phyloP scores from a whole-genome alignment of 2,113 vertebrate species.

The Rhegmatorhina hoffmannsi region DNA sequence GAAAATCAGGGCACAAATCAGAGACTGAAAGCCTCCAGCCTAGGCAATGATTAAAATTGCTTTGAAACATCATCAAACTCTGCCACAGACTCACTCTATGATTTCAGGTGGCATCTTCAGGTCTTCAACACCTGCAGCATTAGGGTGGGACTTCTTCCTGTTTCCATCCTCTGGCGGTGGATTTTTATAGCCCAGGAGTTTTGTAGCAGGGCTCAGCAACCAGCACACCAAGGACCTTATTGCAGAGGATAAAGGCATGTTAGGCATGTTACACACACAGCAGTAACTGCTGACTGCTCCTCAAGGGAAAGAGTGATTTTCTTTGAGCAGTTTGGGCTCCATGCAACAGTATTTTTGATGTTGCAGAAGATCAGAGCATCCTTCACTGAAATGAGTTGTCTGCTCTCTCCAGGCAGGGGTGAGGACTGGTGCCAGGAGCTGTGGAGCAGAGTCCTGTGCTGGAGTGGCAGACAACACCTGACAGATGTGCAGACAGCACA shows the following conservation, averaged over 20 bases:
- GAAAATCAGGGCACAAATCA: background rate
- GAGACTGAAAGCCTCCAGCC: background rate
- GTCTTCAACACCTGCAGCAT: background rate
- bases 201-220: background rate
- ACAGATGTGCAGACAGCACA: background rate
- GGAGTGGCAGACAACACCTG: background rate
- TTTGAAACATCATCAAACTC: background rate
- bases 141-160: background rate
- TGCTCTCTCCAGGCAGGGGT: background rate
- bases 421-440: background rate
- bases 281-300: background rate
- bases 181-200: background rate
- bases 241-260: background rate
- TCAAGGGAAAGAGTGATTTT: background rate
- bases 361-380: background rate
- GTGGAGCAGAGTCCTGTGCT: background rate
- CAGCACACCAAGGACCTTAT: background rate
- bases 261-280: background rate
- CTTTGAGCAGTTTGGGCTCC: background rate
- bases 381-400: background rate
- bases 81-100: background rate
- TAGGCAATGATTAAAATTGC: background rate
- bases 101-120: background rate
- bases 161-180: background rate
- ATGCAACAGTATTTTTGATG: background rate